Evolutionary conservation across 2,797 vertebrate species (phyloP).

Genomic region (Spinibarbus caldwelli): DNA sequence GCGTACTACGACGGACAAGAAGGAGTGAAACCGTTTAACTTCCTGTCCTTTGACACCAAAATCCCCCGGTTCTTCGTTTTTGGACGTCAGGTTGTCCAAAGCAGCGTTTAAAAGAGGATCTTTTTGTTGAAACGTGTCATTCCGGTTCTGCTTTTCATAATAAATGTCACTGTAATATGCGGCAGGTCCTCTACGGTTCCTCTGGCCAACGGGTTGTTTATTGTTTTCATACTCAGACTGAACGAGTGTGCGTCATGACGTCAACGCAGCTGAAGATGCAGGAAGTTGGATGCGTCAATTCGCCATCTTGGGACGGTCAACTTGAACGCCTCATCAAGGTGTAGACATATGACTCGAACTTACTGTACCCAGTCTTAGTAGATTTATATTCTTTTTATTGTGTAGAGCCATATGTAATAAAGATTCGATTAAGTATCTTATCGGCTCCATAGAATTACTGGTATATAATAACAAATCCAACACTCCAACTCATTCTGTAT

Average conservation of each 20-base stretch:
- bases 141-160: conserved; percentile 61
- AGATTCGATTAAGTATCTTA: not conserved
- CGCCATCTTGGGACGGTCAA: conserved; percentile 74
- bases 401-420: not conserved
- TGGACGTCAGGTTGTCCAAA: conserved; percentile 56
- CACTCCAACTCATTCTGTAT: not conserved
- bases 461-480: not conserved
- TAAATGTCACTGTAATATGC: conserved; percentile 64
- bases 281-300: conserved; percentile 38
- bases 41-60: conserved; percentile 69
- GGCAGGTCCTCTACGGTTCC: too few relatives aligned
- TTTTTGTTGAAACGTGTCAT: conserved; percentile 38
- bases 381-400: not conserved
- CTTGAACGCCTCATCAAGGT: not conserved
- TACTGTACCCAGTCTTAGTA: not conserved
- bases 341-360: fast-evolving
- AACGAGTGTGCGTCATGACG: conserved; percentile 69
- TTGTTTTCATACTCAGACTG: conserved; percentile 82
- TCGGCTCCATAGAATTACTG: not conserved
- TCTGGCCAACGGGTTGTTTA: conserved; percentile 80
- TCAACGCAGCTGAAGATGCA: conserved; percentile 55
- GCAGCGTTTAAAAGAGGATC: conserved; percentile 50
- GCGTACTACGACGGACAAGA: conserved; percentile 50
- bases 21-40: conserved; percentile 68
- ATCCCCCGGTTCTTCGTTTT: conserved; percentile 70